Evolutionary conservation across 2,888 invertebrate species (phyloP), one percentile per base, ranked within the genome.

Genomic region (Falcaria lacertinaria): DNA sequence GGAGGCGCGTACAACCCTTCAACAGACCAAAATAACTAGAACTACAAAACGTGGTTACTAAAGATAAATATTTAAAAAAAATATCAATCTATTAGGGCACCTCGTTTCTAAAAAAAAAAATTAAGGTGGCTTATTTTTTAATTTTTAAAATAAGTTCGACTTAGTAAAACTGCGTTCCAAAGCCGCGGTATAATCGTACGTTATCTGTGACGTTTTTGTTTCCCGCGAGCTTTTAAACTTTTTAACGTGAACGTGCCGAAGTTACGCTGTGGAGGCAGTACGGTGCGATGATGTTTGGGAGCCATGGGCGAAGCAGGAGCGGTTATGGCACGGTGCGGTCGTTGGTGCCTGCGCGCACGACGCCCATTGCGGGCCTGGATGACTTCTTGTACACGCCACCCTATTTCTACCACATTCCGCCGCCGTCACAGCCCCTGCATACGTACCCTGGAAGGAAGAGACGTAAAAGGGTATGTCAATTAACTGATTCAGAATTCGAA

Each of bases 361-460:
- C 84, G 44, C 79, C 85, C 28, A 62, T 80, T 15, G 58, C 73
- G 3, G 69, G 70, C 1, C 54, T 80, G 22, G 88, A 88, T 34
- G 88, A 89, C 38, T 50, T 85, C 33, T 43, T 85, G 55, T 83
- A 69, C 50, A 71, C 74, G 1, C 80, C 86, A 34, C 83, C 86
- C 7, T 88, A 87, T 57, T 85, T 88, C 62, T 88, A 84, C 66
- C 89, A 88, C 52, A 72, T 87, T 39, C 87, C 86, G 45, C 86
- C 87, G 4, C 78, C 76, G 13, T 81, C 78, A 34, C 84, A 82
- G 52, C 73, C 83, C 8, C 52, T 85, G 42, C 86, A 84, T 62
- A 89, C 89, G 8, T 88, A 79, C 60, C 89, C 89, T 76, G 85
- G 84, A 50, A 83, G 88, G 45, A 88, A 88, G 45, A 80, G 82